phyloP scores from a whole-genome alignment of 1,140 invertebrate species.

The Drosophila tsacasi region DNA sequence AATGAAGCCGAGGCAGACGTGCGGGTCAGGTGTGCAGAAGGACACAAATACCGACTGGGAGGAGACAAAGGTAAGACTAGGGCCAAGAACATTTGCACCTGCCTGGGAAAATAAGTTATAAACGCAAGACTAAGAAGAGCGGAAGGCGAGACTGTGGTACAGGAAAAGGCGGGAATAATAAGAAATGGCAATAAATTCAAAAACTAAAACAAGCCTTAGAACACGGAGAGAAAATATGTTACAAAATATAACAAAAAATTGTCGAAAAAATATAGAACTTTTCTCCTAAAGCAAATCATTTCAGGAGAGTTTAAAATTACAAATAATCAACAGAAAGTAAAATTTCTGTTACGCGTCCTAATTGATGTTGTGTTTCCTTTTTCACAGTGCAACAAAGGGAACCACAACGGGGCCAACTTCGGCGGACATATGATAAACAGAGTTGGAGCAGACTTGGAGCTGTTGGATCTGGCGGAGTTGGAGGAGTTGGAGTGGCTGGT shows the following conservation, averaged over 20 bases:
- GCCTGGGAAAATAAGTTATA: conserved; percentile 76
- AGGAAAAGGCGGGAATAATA: conserved; percentile 56
- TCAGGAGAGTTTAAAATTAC: no score
- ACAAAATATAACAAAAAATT: no score
- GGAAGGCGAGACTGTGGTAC: conserved; percentile 24
- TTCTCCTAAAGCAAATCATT: not conserved
- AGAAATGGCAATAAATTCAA: conserved; percentile 83
- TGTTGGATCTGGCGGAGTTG: conserved; percentile 15
- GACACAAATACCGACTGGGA: conserved; percentile 20
- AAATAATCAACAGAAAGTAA: not conserved
- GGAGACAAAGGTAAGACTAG: conserved; percentile 26
- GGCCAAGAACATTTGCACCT: conserved; percentile 74
- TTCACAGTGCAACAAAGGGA: conserved; percentile 26
- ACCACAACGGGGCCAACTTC: conserved; percentile 55
- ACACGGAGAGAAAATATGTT: conserved; percentile 10
- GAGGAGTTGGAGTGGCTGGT: conserved; percentile 51
- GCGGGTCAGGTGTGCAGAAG: conserved; percentile 41
- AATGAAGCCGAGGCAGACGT: conserved; percentile 77
- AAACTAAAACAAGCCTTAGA: conserved; percentile 71
- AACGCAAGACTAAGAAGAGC: conserved; percentile 68
- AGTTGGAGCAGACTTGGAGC: conserved; percentile 53
- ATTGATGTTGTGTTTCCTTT: not conserved
- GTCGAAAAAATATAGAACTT: no score
- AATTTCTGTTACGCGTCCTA: not conserved
- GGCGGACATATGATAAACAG: conserved; percentile 75